Evolutionary conservation across 1,140 invertebrate genomes (phyloP), one percentile per base, ranked within the genome.

Genomic region (Zaprionus camerounensis): DNA sequence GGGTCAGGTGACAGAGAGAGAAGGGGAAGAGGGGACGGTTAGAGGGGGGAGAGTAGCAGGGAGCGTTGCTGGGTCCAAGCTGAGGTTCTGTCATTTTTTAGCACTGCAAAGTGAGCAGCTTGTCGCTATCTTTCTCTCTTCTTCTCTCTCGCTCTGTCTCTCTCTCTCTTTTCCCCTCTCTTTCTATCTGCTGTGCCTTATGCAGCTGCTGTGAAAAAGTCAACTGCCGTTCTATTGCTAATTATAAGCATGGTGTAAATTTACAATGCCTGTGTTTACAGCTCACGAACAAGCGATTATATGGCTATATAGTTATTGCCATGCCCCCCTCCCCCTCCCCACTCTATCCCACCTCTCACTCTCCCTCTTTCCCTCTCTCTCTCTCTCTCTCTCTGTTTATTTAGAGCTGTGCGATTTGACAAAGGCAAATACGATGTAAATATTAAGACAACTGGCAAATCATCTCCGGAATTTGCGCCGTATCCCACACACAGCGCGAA

Each of bases 221-320:
- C 82, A 85, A 85, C 82, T 85, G 82, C 75, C 82, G 82, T 85
- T 85, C 82, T 85, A 85, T 85, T 86, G 82, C 82, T 85, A 85
- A 85, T 85, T 85, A 85, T 86, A 85, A 85, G 82, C 82, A 85
- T 75, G 79, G 82, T 85, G 82, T 76, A 85, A 85, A 85, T 85
- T 81, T 76, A 85, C 82, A 85, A 86, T 85, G 82, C 82, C 76
- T 73, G 82, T 85, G 76, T 86, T 85, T 85, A 85, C 82, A 81
- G 82, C 82, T 86, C 82, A 85, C 82, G 82, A 85, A 85, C 78
- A 86, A 85, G 65, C 82, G 82, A 85, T 85, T 85, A 85, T 85
- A 84, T 85, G 78, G 63, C 76, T 61, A 84, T 85, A 81, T 82
- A 82, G 79, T 77, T 81, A 81, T 81, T 70, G 79, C 63, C 57